phyloP scores from a whole-genome alignment of 2,113 vertebrate genomes.

The Suricata suricatta region DNA sequence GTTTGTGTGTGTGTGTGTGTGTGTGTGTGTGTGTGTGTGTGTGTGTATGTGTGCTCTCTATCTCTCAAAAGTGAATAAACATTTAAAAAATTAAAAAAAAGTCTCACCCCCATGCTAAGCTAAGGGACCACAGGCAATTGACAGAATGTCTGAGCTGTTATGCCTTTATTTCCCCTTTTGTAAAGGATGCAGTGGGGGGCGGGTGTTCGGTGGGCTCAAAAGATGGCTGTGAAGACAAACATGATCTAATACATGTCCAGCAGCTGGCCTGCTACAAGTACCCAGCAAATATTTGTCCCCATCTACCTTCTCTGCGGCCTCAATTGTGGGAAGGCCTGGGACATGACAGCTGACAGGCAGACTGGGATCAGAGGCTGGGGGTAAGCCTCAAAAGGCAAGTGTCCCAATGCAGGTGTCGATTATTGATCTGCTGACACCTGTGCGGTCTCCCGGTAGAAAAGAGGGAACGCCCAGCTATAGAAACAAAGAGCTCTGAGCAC shows the following conservation, averaged over 20 bases:
- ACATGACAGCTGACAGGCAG: neutral
- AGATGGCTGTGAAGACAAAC: neutral
- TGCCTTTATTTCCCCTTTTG: neutral
- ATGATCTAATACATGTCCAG: accelerated
- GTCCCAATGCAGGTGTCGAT: neutral
- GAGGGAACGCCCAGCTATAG: neutral
- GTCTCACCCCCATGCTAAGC: neutral
- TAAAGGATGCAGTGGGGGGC: neutral
- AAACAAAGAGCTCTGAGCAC: neutral
- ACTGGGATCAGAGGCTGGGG: neutral
- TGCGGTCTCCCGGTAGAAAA: neutral
- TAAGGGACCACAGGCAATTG: neutral
- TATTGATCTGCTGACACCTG: neutral
- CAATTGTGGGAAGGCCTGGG: neutral
- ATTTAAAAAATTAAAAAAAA: neutral
- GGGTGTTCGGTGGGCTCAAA: neutral
- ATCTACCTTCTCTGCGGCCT: neutral
- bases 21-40: too few relatives aligned
- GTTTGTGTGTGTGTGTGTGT: too few relatives aligned
- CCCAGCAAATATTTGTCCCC: neutral
- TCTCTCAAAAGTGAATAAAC: too few relatives aligned
- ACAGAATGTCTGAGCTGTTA: neutral
- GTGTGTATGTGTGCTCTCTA: too few relatives aligned
- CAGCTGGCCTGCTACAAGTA: neutral
- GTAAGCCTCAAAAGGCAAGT: neutral